phyloP scores from a whole-genome alignment of 2,113 vertebrate genomes.

The Arizona elegans region DNA sequence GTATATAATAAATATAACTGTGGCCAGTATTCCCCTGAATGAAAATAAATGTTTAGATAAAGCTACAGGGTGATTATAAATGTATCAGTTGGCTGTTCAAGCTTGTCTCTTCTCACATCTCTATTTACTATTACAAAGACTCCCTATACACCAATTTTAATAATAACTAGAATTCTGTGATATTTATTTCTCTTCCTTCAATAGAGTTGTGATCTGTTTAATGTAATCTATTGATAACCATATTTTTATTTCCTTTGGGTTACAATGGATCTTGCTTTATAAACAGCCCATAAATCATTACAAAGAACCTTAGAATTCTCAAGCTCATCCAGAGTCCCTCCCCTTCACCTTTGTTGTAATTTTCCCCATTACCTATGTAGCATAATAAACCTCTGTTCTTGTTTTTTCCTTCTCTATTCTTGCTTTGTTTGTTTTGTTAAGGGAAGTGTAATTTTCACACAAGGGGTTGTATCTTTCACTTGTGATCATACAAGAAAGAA shows the following conservation, averaged over 20 bases:
- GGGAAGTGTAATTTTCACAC: conserved; percentile 42
- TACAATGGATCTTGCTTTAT: background rate
- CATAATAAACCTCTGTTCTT: conserved; percentile 35
- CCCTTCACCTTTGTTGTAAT: background rate
- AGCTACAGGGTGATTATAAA: background rate
- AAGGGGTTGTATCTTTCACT: conserved; percentile 34
- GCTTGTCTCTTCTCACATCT: background rate
- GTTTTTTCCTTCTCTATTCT: background rate
- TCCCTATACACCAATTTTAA: too few species aligned
- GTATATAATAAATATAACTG: background rate
- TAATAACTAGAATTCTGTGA: background rate
- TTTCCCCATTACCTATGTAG: conserved; percentile 6
- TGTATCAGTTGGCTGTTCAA: background rate
- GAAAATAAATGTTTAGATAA: background rate
- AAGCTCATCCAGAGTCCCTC: background rate
- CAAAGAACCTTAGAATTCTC: conserved; percentile 5
- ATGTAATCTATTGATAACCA: background rate
- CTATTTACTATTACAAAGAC: background rate
- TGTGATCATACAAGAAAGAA: conserved; percentile 26
- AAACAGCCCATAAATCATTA: background rate
- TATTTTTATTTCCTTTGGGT: background rate
- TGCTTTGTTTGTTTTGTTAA: conserved; percentile 25
- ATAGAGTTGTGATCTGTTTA: background rate
- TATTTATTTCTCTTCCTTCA: background rate
- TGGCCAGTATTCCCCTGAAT: background rate